These are phyloP conservation scores for Nothoprocta perdicaria DNA, from an alignment of 2,113 vertebrate genomes.

Conservation along the genomic window DNA sequence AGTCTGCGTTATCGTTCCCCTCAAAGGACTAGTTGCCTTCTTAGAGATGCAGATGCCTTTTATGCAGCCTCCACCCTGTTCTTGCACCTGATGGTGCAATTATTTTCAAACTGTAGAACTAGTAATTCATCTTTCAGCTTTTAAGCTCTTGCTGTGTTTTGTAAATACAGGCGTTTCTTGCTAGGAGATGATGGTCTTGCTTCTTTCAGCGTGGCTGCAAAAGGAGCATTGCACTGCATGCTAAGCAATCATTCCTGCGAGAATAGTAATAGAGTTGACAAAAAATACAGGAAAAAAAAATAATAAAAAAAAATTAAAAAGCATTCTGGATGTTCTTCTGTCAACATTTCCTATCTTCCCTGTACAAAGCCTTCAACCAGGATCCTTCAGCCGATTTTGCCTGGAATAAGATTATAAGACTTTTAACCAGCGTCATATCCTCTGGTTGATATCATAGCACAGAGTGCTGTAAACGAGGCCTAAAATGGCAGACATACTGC, in stretches of 20 bases:
- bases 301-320: background rate
- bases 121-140: background rate
- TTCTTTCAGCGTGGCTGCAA: background rate
- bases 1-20: fast-evolving
- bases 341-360: fast-evolving
- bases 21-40: background rate
- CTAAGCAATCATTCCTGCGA: background rate
- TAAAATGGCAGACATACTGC: too few species aligned
- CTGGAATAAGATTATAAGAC: background rate
- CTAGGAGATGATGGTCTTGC: background rate
- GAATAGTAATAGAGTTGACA: background rate
- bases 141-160: background rate
- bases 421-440: background rate
- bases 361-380: background rate
- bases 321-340: background rate
- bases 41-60: background rate
- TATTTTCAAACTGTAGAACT: background rate
- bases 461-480: background rate
- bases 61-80: background rate
- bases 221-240: fast-evolving
- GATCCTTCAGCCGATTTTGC: background rate
- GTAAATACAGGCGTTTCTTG: background rate
- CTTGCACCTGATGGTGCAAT: background rate
- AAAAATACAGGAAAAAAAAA: background rate
- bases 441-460: background rate